Base-by-base conservation (phyloP, 2,797 vertebrate species). In the Sebastes wilsoni region DNA sequence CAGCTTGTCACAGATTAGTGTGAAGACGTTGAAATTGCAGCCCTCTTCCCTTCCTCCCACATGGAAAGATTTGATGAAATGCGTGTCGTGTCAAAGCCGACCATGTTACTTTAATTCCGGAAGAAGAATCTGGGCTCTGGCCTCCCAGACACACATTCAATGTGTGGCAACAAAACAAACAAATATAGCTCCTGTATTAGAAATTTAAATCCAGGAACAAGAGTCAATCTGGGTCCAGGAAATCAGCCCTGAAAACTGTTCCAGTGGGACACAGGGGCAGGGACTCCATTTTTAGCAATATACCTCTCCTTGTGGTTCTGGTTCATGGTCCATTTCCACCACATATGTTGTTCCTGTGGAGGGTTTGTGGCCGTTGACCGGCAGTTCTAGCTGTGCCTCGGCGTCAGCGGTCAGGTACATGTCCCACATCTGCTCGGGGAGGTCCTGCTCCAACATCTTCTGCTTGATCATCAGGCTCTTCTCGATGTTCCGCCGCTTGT, bases 401-500 rank as follows among this genome's bases (percentile, higher is more conserved):
- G 72, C 20, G n/a, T 92, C 71, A 7, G 73, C 87, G 22, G 95
- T 96, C 80, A 96, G 66, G n/a, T 96, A 97, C 87, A 96, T 92
- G 80, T 96, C 96, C 96, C 96, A 97, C 79, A 95, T 92, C 55
- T 95, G 96, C 62, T 96, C 95, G 1, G 95, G 93, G 11, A 93
- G 72, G 28, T 95, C 89, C 46, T 92, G 79, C 30, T 96, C 95
- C 69, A 96, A 72, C 77, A 95, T 88, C 77, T 92, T 97, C 93
- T 95, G 94, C 32, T 96, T 95, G 67, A 95, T 90, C 85, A 93
- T 93, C 80, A 97, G 94, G 86, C 79, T 97, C 91, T 97, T 96
- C 87, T 96, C 96, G 76, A 97, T 94, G 83, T 87, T 96, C 90
- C 95, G 94, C 66, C 95, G 93, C 87, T 96, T 97, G 94, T 96